A percentile compares a stretch with the other conserved stretches of the same genome.
Conservation (phyloP, 2,113 vertebrate species). For the Sula dactylatra region DNA sequence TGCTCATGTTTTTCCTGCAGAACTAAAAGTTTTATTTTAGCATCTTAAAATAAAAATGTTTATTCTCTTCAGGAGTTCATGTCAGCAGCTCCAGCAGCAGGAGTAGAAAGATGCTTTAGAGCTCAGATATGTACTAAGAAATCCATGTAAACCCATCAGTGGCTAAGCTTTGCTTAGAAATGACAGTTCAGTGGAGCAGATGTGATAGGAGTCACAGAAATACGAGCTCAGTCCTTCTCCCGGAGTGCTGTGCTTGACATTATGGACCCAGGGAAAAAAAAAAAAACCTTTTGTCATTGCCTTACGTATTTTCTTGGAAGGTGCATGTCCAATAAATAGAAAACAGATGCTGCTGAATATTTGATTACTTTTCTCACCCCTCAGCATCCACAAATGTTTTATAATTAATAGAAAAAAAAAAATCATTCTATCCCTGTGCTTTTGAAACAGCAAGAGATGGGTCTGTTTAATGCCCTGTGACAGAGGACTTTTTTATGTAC, state of each 20-base stretch:
- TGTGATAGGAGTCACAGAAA: background rate
- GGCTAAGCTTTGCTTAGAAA: background rate
- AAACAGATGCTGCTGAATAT: conserved; percentile 60
- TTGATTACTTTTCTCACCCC: conserved; percentile 37
- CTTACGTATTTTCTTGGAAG: background rate
- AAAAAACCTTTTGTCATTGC: background rate
- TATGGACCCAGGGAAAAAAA: background rate
- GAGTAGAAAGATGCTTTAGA: background rate
- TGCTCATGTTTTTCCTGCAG: background rate
- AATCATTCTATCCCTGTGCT: background rate
- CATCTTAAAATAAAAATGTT: background rate
- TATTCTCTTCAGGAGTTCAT: background rate
- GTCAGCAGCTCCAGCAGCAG: background rate
- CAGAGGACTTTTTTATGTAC: background rate
- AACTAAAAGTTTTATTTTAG: background rate
- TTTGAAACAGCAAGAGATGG: background rate
- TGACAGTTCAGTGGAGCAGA: background rate
- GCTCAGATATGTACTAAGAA: background rate
- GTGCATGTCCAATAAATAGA: conserved; percentile 5
- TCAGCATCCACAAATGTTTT: conserved; percentile 43
- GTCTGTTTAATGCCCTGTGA: background rate
- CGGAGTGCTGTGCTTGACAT: background rate
- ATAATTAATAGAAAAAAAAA: conserved; percentile 50
- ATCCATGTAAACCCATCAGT: background rate
- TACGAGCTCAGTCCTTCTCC: background rate